Evolutionary conservation across 2,888 invertebrate genomes (phyloP).

Genomic region (Acrocyrtus sp.): DNA sequence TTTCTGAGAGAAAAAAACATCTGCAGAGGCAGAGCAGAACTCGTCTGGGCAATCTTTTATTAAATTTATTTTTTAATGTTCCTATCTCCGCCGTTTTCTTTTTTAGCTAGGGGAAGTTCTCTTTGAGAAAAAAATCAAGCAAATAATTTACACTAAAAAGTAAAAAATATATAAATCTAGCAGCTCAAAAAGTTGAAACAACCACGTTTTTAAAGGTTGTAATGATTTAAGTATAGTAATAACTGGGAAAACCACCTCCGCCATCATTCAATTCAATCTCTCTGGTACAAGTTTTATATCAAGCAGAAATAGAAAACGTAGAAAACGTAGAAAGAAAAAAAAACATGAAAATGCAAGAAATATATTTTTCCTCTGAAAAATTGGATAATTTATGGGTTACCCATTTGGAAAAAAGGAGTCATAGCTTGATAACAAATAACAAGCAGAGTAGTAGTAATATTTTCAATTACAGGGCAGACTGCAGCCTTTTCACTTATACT

Average conservation of each 20-base stretch:
- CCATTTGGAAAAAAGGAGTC: slow-evolving; percentile 23
- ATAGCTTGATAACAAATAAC: slow-evolving; percentile 30
- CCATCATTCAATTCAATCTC: background rate
- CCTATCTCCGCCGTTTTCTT: too few species aligned
- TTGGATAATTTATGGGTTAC: slow-evolving; percentile 49
- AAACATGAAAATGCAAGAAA: too few species aligned
- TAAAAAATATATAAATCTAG: too few species aligned
- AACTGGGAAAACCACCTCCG: background rate
- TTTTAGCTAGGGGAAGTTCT: too few species aligned
- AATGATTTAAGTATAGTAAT: slow-evolving; percentile 23
- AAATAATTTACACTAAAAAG: background rate
- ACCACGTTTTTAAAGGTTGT: too few species aligned
- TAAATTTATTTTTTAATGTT: too few species aligned
- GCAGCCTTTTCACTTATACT: background rate
- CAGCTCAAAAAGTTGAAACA: too few species aligned
- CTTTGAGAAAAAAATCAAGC: background rate
- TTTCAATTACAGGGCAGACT: slow-evolving; percentile 29
- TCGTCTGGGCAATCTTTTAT: background rate
- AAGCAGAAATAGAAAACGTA: background rate
- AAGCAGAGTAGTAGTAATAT: too few species aligned
- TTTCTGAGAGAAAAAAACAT: slow-evolving; percentile 14
- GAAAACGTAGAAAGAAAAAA: background rate
- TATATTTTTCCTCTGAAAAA: slow-evolving; percentile 15
- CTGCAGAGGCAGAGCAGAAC: slow-evolving; percentile 12
- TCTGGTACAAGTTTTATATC: background rate